Conservation (phyloP, 2,797 vertebrate species). For the Oryzias dopingdopingensis region DNA sequence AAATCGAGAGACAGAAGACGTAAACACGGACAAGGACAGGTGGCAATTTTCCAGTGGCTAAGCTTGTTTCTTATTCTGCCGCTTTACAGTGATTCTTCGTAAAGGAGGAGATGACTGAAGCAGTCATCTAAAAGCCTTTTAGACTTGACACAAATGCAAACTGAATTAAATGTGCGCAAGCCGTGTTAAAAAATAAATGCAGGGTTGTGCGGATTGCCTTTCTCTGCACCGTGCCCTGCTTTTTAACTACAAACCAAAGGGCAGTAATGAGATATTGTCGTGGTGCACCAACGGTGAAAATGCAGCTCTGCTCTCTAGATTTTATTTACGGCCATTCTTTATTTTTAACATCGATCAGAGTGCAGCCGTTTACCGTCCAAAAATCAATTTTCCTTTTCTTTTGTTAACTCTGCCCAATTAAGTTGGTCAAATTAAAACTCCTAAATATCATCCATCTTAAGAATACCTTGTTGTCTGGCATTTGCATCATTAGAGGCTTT, state of each 20-base stretch:
- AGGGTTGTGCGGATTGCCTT: neutral
- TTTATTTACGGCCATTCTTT: slow-evolving; percentile 53
- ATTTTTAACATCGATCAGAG: slow-evolving; percentile 57
- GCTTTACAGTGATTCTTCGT: slow-evolving; percentile 33
- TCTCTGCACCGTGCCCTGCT: neutral
- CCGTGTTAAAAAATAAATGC: neutral
- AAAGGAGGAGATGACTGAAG: slow-evolving; percentile 44
- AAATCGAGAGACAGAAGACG: slow-evolving; percentile 19
- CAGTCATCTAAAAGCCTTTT: slow-evolving; percentile 36
- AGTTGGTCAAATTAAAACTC: slow-evolving; percentile 56
- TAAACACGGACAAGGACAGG: slow-evolving; percentile 44
- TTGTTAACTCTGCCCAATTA: slow-evolving; percentile 64
- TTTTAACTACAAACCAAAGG: slow-evolving; percentile 11
- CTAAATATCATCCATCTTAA: slow-evolving; percentile 56
- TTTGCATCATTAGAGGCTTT: slow-evolving; percentile 8
- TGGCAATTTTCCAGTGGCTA: slow-evolving; percentile 56
- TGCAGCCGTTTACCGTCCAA: slow-evolving; percentile 44
- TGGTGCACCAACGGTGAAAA: slow-evolving; percentile 13
- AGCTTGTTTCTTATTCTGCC: slow-evolving; percentile 33
- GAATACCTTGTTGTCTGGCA: slow-evolving; percentile 44
- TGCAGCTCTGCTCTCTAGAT: slow-evolving; percentile 24
- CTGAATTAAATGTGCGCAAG: slow-evolving; percentile 19
- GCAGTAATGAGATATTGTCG: slow-evolving; percentile 12
- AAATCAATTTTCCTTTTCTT: slow-evolving; percentile 74
- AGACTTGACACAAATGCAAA: slow-evolving; percentile 29